A percentile compares a stretch with the other conserved stretches of the same genome.
Evolutionary conservation across 2,888 invertebrate species (phyloP).

Genomic region (Sminthurinus aureus): DNA sequence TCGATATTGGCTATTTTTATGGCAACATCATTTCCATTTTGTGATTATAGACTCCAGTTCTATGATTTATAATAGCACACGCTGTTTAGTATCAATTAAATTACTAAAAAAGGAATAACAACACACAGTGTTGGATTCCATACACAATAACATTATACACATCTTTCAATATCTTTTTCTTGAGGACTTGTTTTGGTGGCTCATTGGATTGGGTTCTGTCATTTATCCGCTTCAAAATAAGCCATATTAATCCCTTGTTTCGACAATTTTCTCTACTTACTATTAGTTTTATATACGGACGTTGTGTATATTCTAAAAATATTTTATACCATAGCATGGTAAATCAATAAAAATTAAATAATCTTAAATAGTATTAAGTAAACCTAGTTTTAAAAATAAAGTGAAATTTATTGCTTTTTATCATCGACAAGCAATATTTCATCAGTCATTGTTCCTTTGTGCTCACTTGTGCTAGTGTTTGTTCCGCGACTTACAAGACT

Average conservation of each 20-base stretch:
- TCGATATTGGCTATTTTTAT: not conserved
- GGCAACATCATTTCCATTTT: too few species aligned
- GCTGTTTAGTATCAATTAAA: not conserved
- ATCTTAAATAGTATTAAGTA: not conserved
- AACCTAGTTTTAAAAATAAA: not conserved
- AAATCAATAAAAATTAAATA: too few species aligned
- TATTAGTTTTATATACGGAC: not conserved
- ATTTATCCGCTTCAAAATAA: not conserved
- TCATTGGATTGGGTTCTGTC: too few species aligned
- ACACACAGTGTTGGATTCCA: too few species aligned
- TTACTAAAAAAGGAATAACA: too few species aligned
- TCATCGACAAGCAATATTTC: not conserved
- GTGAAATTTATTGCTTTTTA: not conserved
- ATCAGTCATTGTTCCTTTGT: conserved; percentile 37
- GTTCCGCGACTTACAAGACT: conserved; percentile 15
- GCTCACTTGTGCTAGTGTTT: conserved; percentile 26
- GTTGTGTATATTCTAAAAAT: not conserved
- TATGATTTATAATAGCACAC: too few species aligned
- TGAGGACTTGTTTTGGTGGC: too few species aligned
- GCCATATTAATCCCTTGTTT: not conserved
- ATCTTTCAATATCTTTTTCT: too few species aligned
- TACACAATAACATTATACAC: too few species aligned
- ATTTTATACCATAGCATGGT: too few species aligned
- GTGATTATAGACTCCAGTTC: not conserved
- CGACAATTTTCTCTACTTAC: not conserved